Evolutionary conservation across 2,113 vertebrate species (phyloP).

Genomic region (Oryctolagus cuniculus): mOryCun1.1 NC_091441.1:13277501-13278000

Average conservation of each 20-base stretch:
- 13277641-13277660: background rate
- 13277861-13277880: background rate
- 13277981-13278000: no score
- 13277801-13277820: background rate
- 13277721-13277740: background rate
- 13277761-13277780: background rate
- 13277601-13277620: background rate
- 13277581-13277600: background rate
- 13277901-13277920: background rate
- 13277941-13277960: background rate
- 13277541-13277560: background rate
- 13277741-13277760: background rate
- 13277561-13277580: background rate
- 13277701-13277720: background rate
- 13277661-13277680: fast-evolving
- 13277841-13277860: background rate
- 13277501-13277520: background rate
- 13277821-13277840: background rate
- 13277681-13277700: background rate
- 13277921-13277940: background rate
- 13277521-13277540: background rate
- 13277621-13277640: background rate
- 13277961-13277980: background rate
- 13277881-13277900: background rate
- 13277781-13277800: background rate